A percentile compares a stretch with the other conserved stretches of the same genome.
phyloP scores from a whole-genome alignment of 2,888 invertebrate genomes.

The Bhutanitis thaidina region DNA sequence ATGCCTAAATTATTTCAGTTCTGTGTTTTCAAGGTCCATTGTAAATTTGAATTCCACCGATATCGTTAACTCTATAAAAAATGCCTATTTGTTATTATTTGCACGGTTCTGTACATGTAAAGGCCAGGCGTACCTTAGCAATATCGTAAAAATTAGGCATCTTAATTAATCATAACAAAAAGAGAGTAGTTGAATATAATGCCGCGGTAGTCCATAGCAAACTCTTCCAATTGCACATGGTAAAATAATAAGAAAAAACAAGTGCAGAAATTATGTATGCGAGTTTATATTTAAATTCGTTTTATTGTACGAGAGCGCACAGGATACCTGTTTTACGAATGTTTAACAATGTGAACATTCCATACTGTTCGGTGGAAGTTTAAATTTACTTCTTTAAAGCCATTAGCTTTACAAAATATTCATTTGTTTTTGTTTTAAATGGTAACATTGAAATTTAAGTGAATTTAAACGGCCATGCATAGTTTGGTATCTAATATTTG shows the following conservation, averaged over 20 bases:
- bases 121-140: slow-evolving; percentile 58
- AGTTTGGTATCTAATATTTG: slow-evolving; percentile 33
- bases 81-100: slow-evolving; percentile 24
- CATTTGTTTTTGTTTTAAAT: background rate
- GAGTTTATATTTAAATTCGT: slow-evolving; percentile 32
- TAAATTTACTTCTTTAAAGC: slow-evolving; percentile 36
- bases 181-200: slow-evolving; percentile 22
- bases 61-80: slow-evolving; percentile 38
- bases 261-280: slow-evolving; percentile 43
- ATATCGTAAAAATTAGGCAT: slow-evolving; percentile 29
- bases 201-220: slow-evolving; percentile 59
- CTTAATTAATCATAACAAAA: slow-evolving; percentile 17
- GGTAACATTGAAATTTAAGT: slow-evolving; percentile 26
- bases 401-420: slow-evolving; percentile 3
- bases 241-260: slow-evolving; percentile 40
- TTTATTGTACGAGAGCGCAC: slow-evolving; percentile 36
- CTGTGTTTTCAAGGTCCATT: slow-evolving; percentile 29
- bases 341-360: slow-evolving; percentile 46
- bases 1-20: slow-evolving; percentile 42
- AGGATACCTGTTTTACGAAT: slow-evolving; percentile 25
- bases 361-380: slow-evolving; percentile 42
- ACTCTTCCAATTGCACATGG: slow-evolving; percentile 58
- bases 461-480: slow-evolving; percentile 39
- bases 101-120: slow-evolving; percentile 21
- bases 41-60: slow-evolving; percentile 45